Conservation (phyloP, 2,113 vertebrate genomes). For the Himantopus leucocephalus region DNA sequence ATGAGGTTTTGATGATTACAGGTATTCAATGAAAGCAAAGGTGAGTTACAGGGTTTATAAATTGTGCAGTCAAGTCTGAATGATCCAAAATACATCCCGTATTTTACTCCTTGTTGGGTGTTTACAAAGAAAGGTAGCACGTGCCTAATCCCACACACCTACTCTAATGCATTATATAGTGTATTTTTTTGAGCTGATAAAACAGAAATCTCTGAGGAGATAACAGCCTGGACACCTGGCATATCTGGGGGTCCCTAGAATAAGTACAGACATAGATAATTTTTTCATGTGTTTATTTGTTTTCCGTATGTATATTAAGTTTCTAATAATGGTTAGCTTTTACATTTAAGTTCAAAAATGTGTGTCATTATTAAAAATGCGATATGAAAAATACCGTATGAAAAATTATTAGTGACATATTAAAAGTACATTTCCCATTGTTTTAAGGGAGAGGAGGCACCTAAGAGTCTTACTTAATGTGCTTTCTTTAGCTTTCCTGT, state of each 20-base stretch:
- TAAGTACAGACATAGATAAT: neutral
- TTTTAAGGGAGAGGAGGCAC: neutral
- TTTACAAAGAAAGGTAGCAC: neutral
- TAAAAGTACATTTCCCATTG: neutral
- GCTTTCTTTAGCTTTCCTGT: neutral
- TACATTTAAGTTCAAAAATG: neutral
- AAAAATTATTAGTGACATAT: neutral
- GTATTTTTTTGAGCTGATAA: neutral
- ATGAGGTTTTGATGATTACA: neutral
- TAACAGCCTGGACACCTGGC: neutral
- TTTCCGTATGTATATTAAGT: neutral
- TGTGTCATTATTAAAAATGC: neutral
- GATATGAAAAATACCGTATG: neutral
- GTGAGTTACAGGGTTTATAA: neutral
- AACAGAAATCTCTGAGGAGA: neutral
- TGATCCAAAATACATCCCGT: neutral
- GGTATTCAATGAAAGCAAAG: neutral
- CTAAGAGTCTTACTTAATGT: neutral
- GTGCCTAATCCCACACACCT: neutral
- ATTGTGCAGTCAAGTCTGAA: neutral
- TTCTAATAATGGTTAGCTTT: neutral
- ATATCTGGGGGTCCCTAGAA: neutral
- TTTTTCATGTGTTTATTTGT: neutral
- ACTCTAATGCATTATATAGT: neutral
- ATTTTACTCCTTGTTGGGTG: neutral